Conservation (phyloP, 2,113 vertebrate species). For the Lutjanus erythropterus region DNA sequence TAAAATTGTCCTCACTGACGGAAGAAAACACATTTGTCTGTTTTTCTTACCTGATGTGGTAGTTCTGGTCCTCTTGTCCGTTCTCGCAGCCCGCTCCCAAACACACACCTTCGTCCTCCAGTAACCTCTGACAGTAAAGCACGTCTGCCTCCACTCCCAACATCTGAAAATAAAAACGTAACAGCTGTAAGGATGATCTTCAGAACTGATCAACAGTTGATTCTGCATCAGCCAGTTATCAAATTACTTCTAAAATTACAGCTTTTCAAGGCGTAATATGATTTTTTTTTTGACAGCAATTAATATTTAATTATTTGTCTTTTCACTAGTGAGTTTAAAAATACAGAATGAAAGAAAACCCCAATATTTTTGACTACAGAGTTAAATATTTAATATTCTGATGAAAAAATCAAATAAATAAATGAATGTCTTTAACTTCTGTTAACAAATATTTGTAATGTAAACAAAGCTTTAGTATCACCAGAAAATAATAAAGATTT, state of each 20-base stretch:
- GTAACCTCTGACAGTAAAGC: slow-evolving; percentile 68
- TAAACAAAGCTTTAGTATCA: not conserved
- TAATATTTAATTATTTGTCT: not conserved
- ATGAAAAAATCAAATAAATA: not conserved
- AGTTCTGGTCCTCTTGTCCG: slow-evolving; percentile 33
- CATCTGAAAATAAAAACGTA: slow-evolving; percentile 12
- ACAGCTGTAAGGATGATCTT: not conserved
- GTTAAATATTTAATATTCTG: no score
- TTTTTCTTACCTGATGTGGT: slow-evolving; percentile 64
- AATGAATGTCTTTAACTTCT: not conserved
- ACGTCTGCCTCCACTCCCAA: slow-evolving; percentile 38
- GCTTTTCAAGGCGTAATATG: not conserved
- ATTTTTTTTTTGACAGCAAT: not conserved
- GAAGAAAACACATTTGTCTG: not conserved
- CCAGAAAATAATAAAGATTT: not conserved
- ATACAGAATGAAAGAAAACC: not conserved
- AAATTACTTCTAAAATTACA: not conserved
- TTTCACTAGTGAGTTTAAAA: not conserved
- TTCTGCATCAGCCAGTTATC: not conserved
- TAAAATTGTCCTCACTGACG: not conserved
- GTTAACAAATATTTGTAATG: not conserved
- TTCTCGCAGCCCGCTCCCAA: slow-evolving; percentile 60
- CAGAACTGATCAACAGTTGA: not conserved
- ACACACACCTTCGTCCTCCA: slow-evolving; percentile 70
- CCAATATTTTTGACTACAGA: no score